A percentile compares a stretch with the other conserved stretches of the same genome.
Evolutionary conservation across 2,888 invertebrate genomes (phyloP).

Genomic region (Pyrochroa serraticornis): DNA sequence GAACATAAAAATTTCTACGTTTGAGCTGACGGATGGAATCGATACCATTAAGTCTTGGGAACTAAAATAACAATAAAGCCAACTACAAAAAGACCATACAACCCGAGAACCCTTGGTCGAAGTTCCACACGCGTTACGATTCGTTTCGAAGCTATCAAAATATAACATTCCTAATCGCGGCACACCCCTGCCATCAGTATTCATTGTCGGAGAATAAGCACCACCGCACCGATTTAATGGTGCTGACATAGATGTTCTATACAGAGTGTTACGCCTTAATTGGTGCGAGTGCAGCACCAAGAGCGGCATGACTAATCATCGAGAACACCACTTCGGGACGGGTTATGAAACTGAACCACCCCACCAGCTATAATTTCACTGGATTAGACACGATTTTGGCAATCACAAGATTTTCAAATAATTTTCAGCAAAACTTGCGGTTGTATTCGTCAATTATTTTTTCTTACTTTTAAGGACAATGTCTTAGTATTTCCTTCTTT

Average conservation of each 20-base stretch:
- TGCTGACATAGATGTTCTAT: constrained; percentile 33
- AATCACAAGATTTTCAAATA: too few species aligned
- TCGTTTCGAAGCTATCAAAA: constrained; percentile 45
- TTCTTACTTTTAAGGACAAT: too few species aligned
- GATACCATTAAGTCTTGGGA: constrained; percentile 16
- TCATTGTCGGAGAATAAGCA: constrained; percentile 37
- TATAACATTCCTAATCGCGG: constrained; percentile 46
- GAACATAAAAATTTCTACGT: neutral
- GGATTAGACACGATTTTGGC: too few species aligned
- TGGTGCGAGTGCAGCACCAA: constrained; percentile 23
- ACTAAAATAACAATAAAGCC: constrained; percentile 23
- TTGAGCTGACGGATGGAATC: constrained; percentile 7
- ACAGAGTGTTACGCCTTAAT: constrained; percentile 41
- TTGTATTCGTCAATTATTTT: too few species aligned
- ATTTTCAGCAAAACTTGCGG: too few species aligned
- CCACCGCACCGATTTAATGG: constrained; percentile 28
- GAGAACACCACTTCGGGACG: neutral
- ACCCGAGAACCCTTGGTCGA: constrained; percentile 11
- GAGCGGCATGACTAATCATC: constrained; percentile 24
- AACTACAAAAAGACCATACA: constrained; percentile 14
- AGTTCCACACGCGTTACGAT: constrained; percentile 39
- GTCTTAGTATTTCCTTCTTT: too few species aligned
- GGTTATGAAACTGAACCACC: too few species aligned
- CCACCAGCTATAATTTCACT: too few species aligned
- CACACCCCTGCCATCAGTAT: constrained; percentile 49